A percentile compares a stretch with the other conserved stretches of the same genome.
Conservation (phyloP, 2,113 vertebrate species). For the Pseudorasbora parva region DNA sequence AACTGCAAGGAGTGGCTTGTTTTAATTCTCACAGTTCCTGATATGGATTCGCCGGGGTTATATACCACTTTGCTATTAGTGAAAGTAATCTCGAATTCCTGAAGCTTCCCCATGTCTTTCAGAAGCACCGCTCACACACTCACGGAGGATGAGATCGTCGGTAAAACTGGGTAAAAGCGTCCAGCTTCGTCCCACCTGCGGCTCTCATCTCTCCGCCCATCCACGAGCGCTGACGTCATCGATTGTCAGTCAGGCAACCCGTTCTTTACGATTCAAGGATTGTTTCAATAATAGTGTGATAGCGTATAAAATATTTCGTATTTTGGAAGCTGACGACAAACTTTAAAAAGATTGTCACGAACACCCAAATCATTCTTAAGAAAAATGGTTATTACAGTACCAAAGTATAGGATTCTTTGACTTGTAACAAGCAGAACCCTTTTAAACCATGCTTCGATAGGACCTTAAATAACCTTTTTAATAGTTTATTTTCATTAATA, state of each 20-base stretch:
- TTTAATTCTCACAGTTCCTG: conserved; percentile 85
- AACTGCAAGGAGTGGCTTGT: conserved; percentile 81
- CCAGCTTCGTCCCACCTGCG: conserved; percentile 57
- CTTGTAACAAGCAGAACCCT: too few species aligned
- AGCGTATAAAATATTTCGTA: background rate
- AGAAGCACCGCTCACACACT: conserved; percentile 23
- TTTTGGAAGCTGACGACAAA: background rate
- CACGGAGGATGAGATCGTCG: conserved; percentile 27
- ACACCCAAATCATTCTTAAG: background rate
- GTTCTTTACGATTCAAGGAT: background rate
- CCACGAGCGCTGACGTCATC: conserved; percentile 56
- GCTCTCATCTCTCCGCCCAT: conserved; percentile 42
- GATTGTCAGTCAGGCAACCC: conserved; percentile 2
- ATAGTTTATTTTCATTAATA: too few species aligned
- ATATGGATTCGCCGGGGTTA: conserved; percentile 88
- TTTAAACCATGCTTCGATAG: too few species aligned
- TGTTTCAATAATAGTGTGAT: background rate
- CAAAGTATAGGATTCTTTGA: too few species aligned
- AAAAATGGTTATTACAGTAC: too few species aligned
- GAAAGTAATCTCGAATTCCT: conserved; percentile 89
- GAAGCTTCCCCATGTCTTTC: conserved; percentile 87
- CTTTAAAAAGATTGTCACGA: background rate
- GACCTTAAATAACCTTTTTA: too few species aligned
- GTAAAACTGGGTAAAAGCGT: conserved; percentile 31
- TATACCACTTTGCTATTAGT: conserved; percentile 89